Evolutionary conservation across 1,140 invertebrate species (phyloP).

Genomic region (Lepidurus arcticus): DNA sequence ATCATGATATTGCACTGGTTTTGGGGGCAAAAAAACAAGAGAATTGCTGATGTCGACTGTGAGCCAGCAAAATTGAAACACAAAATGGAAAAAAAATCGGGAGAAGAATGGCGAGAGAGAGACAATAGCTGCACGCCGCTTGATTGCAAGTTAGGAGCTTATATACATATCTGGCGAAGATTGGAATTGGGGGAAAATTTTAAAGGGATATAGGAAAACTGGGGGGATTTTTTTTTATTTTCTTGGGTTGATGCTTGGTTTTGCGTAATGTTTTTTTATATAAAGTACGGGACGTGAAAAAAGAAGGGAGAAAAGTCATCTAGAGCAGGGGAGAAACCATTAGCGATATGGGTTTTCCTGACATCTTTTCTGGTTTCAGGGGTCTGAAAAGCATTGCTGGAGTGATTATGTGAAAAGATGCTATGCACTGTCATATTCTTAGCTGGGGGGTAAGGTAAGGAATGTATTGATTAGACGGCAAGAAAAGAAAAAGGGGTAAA

Average conservation of each 20-base stretch:
- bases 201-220: background rate
- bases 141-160: conserved; percentile 6
- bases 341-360: conserved; percentile 1
- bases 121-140: background rate
- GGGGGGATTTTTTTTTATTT: background rate
- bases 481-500: background rate
- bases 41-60: conserved; percentile 1
- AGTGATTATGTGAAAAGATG: background rate
- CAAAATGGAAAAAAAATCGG: background rate
- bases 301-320: background rate
- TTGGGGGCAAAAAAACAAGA: background rate
- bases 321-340: background rate
- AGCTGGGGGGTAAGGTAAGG: background rate
- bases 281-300: background rate
- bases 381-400: background rate
- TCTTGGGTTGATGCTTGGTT: background rate
- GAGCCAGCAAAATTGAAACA: background rate
- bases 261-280: background rate
- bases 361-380: background rate
- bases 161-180: conserved; percentile 2
- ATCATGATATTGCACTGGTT: no score
- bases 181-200: background rate
- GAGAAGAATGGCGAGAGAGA: background rate
- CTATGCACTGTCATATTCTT: background rate
- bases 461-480: background rate